Conservation (phyloP, 1,140 invertebrate species). For the Probaryconus sp. region DNA sequence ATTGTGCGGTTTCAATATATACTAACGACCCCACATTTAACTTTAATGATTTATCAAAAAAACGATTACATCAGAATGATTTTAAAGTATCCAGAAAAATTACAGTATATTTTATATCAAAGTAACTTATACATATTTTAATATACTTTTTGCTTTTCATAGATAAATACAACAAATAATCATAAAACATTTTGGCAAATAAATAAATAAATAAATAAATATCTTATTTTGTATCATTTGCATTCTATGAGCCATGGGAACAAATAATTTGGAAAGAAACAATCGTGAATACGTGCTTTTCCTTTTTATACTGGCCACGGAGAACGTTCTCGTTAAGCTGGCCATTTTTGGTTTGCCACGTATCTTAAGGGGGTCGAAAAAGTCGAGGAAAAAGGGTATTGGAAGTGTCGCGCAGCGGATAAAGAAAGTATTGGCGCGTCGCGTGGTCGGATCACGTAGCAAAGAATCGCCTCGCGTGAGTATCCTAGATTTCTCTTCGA, state of each 20-base stretch:
- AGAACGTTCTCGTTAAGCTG: constrained; percentile 20
- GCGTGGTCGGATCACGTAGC: constrained; percentile 26
- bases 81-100: no score
- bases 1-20: no score
- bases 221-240: constrained; percentile 23
- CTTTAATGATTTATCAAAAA: no score
- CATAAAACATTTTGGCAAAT: no score
- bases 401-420: constrained; percentile 39
- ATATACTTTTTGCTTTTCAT: no score
- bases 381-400: constrained; percentile 11
- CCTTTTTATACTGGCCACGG: constrained; percentile 1
- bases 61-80: no score
- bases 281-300: constrained; percentile 10
- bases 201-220: no score
- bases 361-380: constrained; percentile 8
- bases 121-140: no score
- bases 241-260: constrained; percentile 5
- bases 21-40: no score
- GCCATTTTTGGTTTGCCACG: constrained; percentile 37
- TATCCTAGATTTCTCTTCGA: constrained; percentile 47
- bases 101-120: no score
- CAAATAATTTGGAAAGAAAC: constrained; percentile 16
- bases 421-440: constrained; percentile 29
- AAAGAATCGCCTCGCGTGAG: constrained; percentile 19
- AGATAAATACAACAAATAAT: no score